These are phyloP conservation scores for Standfussiana lucernea DNA, from an alignment of 2,888 invertebrate species.

Conservation along the genomic window DNA sequence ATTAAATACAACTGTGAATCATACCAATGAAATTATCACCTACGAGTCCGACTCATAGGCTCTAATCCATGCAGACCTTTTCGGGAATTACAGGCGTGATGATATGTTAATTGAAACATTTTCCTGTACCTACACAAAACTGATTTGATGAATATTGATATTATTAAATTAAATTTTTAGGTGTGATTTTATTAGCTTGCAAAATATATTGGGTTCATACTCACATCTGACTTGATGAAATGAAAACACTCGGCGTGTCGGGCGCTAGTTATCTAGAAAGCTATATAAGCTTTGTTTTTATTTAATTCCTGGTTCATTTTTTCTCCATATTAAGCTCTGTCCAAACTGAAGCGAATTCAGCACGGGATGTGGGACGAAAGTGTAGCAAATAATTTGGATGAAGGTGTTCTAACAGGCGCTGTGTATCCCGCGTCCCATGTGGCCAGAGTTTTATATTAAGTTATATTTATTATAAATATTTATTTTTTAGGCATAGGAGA, in stretches of 20 bases:
- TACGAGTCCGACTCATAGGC: neutral
- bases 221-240: slow-evolving; percentile 34
- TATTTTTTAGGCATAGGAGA: too few species aligned
- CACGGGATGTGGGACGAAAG: neutral
- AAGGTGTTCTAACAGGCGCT: neutral
- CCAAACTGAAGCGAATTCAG: neutral
- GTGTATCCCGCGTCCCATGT: neutral
- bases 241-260: slow-evolving; percentile 36
- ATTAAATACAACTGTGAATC: neutral
- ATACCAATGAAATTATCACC: too few species aligned
- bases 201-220: neutral
- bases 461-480: too few species aligned
- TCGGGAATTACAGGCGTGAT: too few species aligned
- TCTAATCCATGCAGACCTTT: neutral
- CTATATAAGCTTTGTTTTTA: slow-evolving; percentile 12
- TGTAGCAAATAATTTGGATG: neutral
- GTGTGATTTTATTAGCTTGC: neutral
- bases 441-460: neutral
- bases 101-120: too few species aligned
- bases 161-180: neutral
- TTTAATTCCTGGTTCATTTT: slow-evolving; percentile 21
- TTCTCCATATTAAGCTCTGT: neutral
- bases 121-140: too few species aligned
- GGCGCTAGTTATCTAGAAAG: neutral
- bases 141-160: neutral